Percentiles rank a stretch among this genome's conserved stretches.
phyloP scores from a whole-genome alignment of 2,113 vertebrate genomes.

The Myrmecobius fasciatus region DNA sequence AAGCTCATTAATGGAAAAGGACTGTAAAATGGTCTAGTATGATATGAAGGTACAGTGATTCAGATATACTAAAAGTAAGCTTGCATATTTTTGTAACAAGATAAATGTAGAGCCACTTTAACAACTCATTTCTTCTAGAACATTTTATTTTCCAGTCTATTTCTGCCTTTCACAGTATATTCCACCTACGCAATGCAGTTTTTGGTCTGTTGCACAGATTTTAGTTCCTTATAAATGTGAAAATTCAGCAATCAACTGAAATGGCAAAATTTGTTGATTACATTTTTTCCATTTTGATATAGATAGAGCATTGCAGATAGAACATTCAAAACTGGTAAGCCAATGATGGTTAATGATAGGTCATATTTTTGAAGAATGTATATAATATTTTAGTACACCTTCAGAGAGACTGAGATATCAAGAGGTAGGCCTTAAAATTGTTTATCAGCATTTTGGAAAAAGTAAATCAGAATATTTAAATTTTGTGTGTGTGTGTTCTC shows the following conservation, averaged over 20 bases:
- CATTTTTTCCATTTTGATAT: constrained; percentile 36
- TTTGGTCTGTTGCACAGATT: constrained; percentile 37
- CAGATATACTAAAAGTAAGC: constrained; percentile 25
- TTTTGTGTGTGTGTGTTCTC: neutral
- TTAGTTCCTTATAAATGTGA: constrained; percentile 52
- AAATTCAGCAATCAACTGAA: constrained; percentile 49
- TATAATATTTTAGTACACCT: constrained; percentile 29
- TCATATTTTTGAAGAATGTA: constrained; percentile 34
- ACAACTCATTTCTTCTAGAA: constrained; percentile 36
- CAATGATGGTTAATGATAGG: neutral
- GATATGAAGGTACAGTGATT: constrained; percentile 43
- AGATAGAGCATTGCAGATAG: constrained; percentile 23
- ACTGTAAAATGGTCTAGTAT: constrained; percentile 41
- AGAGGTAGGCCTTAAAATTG: neutral
- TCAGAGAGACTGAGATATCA: neutral
- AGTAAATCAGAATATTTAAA: constrained; percentile 47
- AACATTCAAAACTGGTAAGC: constrained; percentile 24
- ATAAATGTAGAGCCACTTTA: constrained; percentile 39
- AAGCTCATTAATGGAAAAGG: constrained; percentile 28
- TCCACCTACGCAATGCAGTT: constrained; percentile 50
- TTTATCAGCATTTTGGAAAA: constrained; percentile 41
- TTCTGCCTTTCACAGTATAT: constrained; percentile 58
- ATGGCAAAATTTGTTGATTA: constrained; percentile 23
- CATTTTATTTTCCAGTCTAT: constrained; percentile 52
- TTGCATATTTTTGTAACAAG: constrained; percentile 5